Base-by-base conservation (phyloP, 1,140 invertebrate species). In the Drosophila cardini region DNA sequence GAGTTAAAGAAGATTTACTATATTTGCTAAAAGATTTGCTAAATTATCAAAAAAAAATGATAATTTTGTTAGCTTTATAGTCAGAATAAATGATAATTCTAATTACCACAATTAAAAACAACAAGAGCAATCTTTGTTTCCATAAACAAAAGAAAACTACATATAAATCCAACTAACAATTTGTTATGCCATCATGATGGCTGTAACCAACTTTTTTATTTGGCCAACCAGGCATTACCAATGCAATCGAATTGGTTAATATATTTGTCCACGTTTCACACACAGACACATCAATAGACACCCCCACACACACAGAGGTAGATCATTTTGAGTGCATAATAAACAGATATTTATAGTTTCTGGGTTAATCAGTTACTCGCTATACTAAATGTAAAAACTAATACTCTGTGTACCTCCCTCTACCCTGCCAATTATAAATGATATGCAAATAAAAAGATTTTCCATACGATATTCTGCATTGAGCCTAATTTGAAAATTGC, bases 401-500 rank as follows among this genome's bases (percentile, higher is more conserved):
- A 50, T 32, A 1, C 46, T 45, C 32, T 2, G 10, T 13, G 18
- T 13, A 8, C 30, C 2, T 32, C 2, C 4, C 50, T n/a, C 56
- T 13, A 8, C 32, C 32, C n/a, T n/a, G 16, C 50, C 21, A 62
- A 56, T 69, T 62, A 70, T 65, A 71, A 63, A 68, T 64, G 46
- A 72, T 61, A 43, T 61, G 78, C 78, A 78, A 76, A 86, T 75
- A 82, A 87, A 81, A 69, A 70, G 82, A 70, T 72, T 78, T 65
- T 65, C 73, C 58, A 74, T 80, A 53, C 36, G 45, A 71, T 63
- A 76, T 80, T 78, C 21, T 70, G 77, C 84, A 80, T 26, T 89
- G 80, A 80, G 84, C 65, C 77, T 90, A 89, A 89, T 89, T 90
- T 90, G 74, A 78, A 89, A 89, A 89, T 89, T 89, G 84, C 85